Conservation (phyloP, 2,113 vertebrate species). For the Brachyhypopomus occidentalis region DNA sequence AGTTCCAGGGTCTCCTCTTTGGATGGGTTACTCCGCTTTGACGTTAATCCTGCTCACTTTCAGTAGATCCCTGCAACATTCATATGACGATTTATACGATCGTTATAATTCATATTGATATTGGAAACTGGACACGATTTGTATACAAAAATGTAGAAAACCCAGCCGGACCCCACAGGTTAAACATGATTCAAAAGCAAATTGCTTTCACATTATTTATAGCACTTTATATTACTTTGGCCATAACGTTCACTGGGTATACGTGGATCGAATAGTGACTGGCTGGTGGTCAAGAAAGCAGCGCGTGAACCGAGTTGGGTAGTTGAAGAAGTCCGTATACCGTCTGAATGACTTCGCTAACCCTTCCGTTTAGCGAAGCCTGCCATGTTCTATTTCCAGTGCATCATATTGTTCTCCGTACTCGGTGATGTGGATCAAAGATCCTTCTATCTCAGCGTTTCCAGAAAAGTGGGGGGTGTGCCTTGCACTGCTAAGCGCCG, state of each 20-base stretch:
- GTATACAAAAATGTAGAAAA: too few relatives aligned
- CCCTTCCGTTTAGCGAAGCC: constrained; percentile 20
- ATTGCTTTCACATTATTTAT: background rate
- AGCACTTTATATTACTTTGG: constrained; percentile 43
- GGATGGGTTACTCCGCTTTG: background rate
- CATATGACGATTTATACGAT: too few relatives aligned
- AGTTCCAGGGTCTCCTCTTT: background rate
- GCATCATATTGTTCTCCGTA: background rate
- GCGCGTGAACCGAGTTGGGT: background rate
- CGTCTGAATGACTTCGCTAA: background rate
- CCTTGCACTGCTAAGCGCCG: background rate
- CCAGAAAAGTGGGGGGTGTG: background rate
- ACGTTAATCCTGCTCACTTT: background rate
- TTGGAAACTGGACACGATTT: too few relatives aligned
- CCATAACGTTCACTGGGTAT: background rate
- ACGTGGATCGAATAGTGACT: background rate
- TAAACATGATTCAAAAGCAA: too few relatives aligned
- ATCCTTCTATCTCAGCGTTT: background rate
- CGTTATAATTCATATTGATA: too few relatives aligned
- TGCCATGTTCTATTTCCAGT: background rate
- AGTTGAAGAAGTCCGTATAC: background rate
- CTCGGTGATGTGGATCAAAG: background rate
- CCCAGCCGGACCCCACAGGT: too few relatives aligned
- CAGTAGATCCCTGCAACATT: background rate
- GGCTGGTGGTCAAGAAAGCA: background rate